A percentile compares a stretch with the other conserved stretches of the same genome.
Conservation (phyloP, 2,113 vertebrate genomes). For the Rhizomys pruinosus region DNA sequence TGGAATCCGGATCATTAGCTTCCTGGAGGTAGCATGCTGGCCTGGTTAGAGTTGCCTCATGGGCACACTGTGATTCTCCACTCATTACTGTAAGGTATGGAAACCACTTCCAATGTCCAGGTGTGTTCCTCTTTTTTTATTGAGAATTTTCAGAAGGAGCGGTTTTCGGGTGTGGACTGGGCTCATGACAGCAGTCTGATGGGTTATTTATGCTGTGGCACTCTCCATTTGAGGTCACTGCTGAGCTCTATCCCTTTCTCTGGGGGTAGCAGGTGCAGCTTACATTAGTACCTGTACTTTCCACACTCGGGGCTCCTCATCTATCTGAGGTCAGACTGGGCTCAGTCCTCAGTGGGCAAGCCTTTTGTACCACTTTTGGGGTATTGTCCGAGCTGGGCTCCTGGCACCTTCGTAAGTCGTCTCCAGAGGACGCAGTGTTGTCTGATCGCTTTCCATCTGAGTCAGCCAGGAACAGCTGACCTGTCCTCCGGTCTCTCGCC, state of each 20-base stretch:
- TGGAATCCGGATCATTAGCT: not conserved
- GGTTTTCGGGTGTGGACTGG: not conserved
- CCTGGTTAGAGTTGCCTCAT: too few relatives aligned
- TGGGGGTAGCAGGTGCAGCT: not conserved
- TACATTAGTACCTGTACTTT: fast-evolving
- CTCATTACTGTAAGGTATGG: not conserved
- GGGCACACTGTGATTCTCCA: fast-evolving
- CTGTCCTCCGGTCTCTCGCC: conserved; percentile 59
- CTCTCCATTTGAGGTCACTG: fast-evolving
- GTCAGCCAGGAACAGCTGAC: conserved; percentile 71
- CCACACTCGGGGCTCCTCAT: too few relatives aligned
- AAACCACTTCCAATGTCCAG: not conserved
- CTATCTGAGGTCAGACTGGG: not conserved
- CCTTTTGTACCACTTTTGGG: not conserved
- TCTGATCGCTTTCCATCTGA: conserved; percentile 31
- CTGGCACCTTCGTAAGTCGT: not conserved
- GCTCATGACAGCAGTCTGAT: not conserved
- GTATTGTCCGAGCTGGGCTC: not conserved
- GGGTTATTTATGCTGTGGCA: not conserved
- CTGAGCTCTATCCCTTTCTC: not conserved
- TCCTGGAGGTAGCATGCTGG: not conserved
- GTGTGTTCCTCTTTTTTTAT: not conserved
- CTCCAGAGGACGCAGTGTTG: not conserved
- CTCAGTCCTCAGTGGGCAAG: not conserved
- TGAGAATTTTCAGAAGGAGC: not conserved